A percentile compares a stretch with the other conserved stretches of the same genome.
Evolutionary conservation across 2,113 vertebrate genomes (phyloP).

Genomic region (Bubo scandiacus): DNA sequence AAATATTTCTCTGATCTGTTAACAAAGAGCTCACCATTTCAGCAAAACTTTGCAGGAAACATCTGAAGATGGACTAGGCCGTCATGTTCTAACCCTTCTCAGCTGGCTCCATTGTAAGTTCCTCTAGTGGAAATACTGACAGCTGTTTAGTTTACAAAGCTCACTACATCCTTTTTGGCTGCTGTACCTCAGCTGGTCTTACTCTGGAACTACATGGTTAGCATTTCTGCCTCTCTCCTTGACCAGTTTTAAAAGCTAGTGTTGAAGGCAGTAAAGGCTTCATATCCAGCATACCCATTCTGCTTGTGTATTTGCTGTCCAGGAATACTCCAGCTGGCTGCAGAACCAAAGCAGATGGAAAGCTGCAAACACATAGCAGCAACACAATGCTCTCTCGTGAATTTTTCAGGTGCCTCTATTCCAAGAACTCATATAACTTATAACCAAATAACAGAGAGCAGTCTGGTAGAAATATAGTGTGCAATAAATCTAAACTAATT

Average conservation of each 20-base stretch:
- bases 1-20: background rate
- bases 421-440: background rate
- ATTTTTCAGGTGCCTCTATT: background rate
- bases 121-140: background rate
- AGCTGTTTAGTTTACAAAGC: background rate
- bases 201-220: background rate
- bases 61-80: background rate
- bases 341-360: background rate
- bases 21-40: background rate
- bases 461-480: background rate
- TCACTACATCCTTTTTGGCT: background rate
- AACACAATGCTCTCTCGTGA: background rate
- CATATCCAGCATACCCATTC: background rate
- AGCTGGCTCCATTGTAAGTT: background rate
- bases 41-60: background rate
- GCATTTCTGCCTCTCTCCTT: background rate
- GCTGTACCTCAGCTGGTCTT: background rate
- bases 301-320: background rate
- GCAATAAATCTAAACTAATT: background rate
- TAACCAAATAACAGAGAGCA: background rate
- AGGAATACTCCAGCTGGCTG: background rate
- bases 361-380: background rate
- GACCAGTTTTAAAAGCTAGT: background rate
- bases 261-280: background rate
- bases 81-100: background rate